Evolutionary conservation across 2,888 invertebrate species (phyloP).

Genomic region (Conus canariensis): DNA sequence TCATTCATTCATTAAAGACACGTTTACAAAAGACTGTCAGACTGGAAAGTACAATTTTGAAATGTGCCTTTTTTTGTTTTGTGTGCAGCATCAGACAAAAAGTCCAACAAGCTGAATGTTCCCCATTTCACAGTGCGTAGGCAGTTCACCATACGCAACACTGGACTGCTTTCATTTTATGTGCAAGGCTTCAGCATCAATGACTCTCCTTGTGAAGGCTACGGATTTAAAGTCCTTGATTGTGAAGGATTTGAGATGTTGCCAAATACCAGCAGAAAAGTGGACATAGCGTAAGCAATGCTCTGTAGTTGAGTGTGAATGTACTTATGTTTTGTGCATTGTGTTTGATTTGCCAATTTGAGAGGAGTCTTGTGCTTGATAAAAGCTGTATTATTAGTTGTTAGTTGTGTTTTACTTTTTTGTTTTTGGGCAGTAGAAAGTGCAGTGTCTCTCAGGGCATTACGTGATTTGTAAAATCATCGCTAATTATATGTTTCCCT

Average conservation of each 20-base stretch:
- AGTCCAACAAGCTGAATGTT: slow-evolving; percentile 75
- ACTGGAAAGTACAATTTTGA: background rate
- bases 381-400: too few relatives aligned
- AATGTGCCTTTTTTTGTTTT: background rate
- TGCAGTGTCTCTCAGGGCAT: too few relatives aligned
- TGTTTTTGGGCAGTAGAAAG: too few relatives aligned
- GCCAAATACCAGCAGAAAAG: slow-evolving; percentile 79
- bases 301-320: background rate
- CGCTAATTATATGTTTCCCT: too few relatives aligned
- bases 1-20: too few relatives aligned
- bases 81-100: slow-evolving; percentile 65
- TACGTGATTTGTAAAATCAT: too few relatives aligned
- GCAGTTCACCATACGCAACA: slow-evolving; percentile 91
- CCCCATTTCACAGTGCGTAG: slow-evolving; percentile 88
- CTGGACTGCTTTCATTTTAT: slow-evolving; percentile 92
- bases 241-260: slow-evolving; percentile 73
- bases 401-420: too few relatives aligned
- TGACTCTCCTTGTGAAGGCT: slow-evolving; percentile 86
- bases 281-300: slow-evolving; percentile 86
- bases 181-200: slow-evolving; percentile 86
- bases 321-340: background rate
- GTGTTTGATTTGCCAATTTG: too few relatives aligned
- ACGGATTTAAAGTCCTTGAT: slow-evolving; percentile 78
- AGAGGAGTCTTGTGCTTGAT: too few relatives aligned
- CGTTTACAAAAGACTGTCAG: too few relatives aligned